phyloP scores from a whole-genome alignment of 2,888 invertebrate species.

The Horisme vitalbata region DNA sequence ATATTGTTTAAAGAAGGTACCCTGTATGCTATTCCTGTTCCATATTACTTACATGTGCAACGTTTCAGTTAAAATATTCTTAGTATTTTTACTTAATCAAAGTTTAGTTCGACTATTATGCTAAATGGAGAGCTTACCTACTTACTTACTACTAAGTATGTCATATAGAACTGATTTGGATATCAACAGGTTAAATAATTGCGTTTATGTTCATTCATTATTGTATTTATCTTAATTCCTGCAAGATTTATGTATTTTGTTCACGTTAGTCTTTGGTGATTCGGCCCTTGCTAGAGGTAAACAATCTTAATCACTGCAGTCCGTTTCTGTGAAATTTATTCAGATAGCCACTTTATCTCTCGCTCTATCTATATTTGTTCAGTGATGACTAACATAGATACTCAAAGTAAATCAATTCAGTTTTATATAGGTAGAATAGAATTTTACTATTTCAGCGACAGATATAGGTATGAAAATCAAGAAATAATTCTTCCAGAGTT shows the following conservation, averaged over 20 bases:
- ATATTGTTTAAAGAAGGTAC: too few species aligned
- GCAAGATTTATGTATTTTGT: neutral
- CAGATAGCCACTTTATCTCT: slow-evolving; percentile 29
- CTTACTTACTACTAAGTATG: too few species aligned
- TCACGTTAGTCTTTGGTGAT: slow-evolving; percentile 28
- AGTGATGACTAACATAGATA: slow-evolving; percentile 23
- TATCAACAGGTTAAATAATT: too few species aligned
- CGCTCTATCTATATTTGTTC: slow-evolving; percentile 27
- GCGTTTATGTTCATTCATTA: too few species aligned
- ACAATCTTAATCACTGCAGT: slow-evolving; percentile 36
- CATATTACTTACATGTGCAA: too few species aligned
- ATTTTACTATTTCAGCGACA: slow-evolving; percentile 5
- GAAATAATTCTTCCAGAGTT: neutral
- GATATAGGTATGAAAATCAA: neutral
- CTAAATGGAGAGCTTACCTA: too few species aligned
- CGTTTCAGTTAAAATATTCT: too few species aligned
- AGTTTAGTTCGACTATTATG: too few species aligned
- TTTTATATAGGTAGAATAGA: neutral
- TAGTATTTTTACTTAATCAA: too few species aligned
- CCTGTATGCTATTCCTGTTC: too few species aligned
- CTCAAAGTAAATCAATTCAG: slow-evolving; percentile 8
- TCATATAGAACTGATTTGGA: too few species aligned
- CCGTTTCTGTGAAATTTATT: slow-evolving; percentile 21
- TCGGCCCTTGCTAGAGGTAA: slow-evolving; percentile 44
- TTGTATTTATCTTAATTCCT: too few species aligned